phyloP scores from a whole-genome alignment of 2,797 vertebrate species.

The Channa striata region DNA sequence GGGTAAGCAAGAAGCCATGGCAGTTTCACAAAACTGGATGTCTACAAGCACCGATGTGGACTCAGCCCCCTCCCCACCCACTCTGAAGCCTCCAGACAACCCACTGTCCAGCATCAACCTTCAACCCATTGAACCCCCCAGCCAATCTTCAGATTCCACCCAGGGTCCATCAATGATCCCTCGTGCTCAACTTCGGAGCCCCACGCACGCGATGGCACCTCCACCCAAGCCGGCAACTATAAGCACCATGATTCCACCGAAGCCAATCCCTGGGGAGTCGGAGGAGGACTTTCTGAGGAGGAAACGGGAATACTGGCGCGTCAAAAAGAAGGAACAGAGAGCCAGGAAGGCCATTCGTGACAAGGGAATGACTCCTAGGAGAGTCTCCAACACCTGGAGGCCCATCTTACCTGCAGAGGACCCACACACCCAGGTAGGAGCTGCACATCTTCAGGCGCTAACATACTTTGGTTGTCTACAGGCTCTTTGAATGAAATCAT shows the following conservation, averaged over 20 bases:
- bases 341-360: slow-evolving; percentile 81
- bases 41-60: slow-evolving; percentile 34
- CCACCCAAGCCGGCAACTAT: slow-evolving; percentile 3
- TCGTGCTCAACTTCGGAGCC: slow-evolving; percentile 29
- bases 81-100: slow-evolving; percentile 66
- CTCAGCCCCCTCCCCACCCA: slow-evolving; percentile 16
- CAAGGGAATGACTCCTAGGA: slow-evolving; percentile 49
- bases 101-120: slow-evolving; percentile 68
- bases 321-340: slow-evolving; percentile 87
- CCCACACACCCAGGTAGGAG: slow-evolving; percentile 50
- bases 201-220: not conserved
- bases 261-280: slow-evolving; percentile 67
- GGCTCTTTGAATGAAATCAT: too few relatives aligned
- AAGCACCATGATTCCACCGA: slow-evolving; percentile 69
- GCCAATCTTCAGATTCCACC: slow-evolving; percentile 15
- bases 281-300: slow-evolving; percentile 80
- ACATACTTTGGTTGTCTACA: too few relatives aligned
- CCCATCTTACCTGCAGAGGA: slow-evolving; percentile 42
- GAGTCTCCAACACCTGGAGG: slow-evolving; percentile 48
- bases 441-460: not conserved
- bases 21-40: slow-evolving; percentile 35
- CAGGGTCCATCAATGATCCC: slow-evolving; percentile 41
- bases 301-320: slow-evolving; percentile 86
- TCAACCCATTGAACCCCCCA: slow-evolving; percentile 51
- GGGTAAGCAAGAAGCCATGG: slow-evolving; percentile 33